Evolutionary conservation across 2,113 vertebrate species (phyloP), one percentile per base, ranked within the genome.

Genomic region (Xenopus tropicalis): DNA sequence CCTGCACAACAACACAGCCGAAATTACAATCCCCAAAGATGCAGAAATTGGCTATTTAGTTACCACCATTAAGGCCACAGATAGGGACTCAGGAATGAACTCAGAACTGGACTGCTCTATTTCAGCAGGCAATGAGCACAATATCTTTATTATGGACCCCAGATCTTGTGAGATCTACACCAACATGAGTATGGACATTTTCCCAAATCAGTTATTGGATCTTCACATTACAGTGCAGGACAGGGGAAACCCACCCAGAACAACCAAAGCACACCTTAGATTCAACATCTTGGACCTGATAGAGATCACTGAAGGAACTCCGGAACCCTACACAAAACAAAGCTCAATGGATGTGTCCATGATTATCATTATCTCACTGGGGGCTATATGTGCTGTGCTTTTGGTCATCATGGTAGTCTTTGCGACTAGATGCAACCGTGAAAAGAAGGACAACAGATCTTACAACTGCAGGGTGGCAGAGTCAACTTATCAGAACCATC

Each of bases 381-480:
- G 89, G 14, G 96, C 93, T 0, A 93, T 99, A 65, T 99, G 97
- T 65, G 91, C 91, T 0, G 91, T 97, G 23, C 79, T 99, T 43
- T 79, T 99, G 78, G 88, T 95, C 7, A 93, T 98, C 44, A 98
- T 98, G 97, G 93, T 98, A 24, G 90, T 95, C 78, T 98, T 99
- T 62, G 95, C 94, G 44, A 97, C 93, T 0, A 92, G 94, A 69
- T 98, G 96, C 81, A 96, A 88, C 74, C 84, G 93, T 14, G 96
- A 98, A 78, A 98, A 98, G 78, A 99, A 98, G 73, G 95, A 98
- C 84, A 96, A 92, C 3, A 82, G 94, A 16, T 98, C 95, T 57
- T 98, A 98, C 84, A 98, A 98, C 85, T 98, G 96, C 59, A 89
- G 97, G 0, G 93, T 98, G 54, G 97, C 96, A 0, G 96, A 98